Base-by-base conservation (phyloP, 2,888 invertebrate genomes). In the Neocrepidodera transversa region DNA sequence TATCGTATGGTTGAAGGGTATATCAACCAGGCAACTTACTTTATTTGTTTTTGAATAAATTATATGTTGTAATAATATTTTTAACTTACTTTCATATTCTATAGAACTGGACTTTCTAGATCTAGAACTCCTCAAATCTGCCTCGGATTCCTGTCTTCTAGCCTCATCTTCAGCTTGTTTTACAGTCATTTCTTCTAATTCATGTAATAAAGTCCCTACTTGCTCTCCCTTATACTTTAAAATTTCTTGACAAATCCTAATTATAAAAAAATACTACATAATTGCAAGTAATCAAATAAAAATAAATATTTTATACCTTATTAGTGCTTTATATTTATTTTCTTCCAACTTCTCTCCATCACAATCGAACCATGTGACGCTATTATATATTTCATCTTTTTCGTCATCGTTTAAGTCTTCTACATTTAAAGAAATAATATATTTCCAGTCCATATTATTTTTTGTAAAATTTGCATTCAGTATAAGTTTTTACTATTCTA, bases 171-270 rank as follows among this genome's bases (percentile, higher is more conserved):
- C 79, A 2, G 79, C 81, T 70, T 81, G 80, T 63, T 76, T 78
- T 2, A 74, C 74, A 2, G 82, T 81, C 55, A 84, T 72, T 63
- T 83, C 82, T 61, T 83, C 82, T 35, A 84, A 76, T 73, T 84
- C 84, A 23, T 81, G 76, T 7, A 83, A 72, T 45, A 84, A 68
- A 2, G 82, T 81, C 66, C 83, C 83, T 1, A 84, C 83, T 83
- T 89, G 88, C 78, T 87, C 87, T 60, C 83, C 85, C 80, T 88
- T 89, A 66, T 84, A 85, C 71, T 86, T 87, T 43, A 89, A 74
- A 68, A 88, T 83, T 78, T 87, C 87, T 74, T 88, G 88, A n/a
- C 86, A 80, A 2, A 88, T 76, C 71, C 82, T 81, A 45, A 10
- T 40, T 17, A 40, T 6, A 30, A n/a, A 30, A 30, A 30, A 30